A percentile compares a stretch with the other conserved stretches of the same genome.
These are phyloP conservation scores for Cantharis lateralis DNA, from an alignment of 2,888 invertebrate genomes.

Conservation along the genomic window DNA sequence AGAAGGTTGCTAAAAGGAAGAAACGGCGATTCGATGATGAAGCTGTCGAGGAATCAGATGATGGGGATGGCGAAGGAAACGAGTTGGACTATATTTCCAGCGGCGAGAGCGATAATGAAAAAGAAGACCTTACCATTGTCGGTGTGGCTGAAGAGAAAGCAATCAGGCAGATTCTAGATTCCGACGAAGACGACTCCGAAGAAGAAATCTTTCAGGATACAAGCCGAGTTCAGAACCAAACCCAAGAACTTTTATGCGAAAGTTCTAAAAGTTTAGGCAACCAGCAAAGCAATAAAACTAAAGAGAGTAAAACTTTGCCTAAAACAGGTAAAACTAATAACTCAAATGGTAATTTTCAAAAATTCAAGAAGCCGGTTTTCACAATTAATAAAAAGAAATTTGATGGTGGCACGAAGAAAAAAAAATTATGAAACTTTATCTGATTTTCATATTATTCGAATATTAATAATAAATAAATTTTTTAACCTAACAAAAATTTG, in stretches of 20 bases:
- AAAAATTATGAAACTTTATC: too few relatives aligned
- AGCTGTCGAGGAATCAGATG: background rate
- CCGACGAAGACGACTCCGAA: background rate
- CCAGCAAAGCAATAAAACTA: too few relatives aligned
- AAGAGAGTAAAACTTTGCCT: background rate
- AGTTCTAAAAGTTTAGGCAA: background rate
- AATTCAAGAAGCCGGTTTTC: background rate
- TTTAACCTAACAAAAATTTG: too few relatives aligned
- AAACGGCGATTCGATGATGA: background rate
- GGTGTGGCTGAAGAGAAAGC: background rate
- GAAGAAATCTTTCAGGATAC: background rate
- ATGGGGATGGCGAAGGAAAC: background rate
- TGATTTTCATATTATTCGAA: background rate
- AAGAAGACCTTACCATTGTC: background rate
- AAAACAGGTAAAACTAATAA: background rate
- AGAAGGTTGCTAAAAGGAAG: background rate
- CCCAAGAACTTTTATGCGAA: background rate
- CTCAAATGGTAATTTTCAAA: background rate
- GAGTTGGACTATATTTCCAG: background rate
- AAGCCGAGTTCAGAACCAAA: background rate
- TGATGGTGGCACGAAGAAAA: background rate
- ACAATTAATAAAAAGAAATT: background rate
- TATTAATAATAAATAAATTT: background rate
- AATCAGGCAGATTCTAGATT: background rate
- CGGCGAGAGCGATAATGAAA: background rate